Evolutionary conservation across 2,888 invertebrate genomes (phyloP), one percentile per base, ranked within the genome.

Genomic region (Trichogramma evanescens): DNA sequence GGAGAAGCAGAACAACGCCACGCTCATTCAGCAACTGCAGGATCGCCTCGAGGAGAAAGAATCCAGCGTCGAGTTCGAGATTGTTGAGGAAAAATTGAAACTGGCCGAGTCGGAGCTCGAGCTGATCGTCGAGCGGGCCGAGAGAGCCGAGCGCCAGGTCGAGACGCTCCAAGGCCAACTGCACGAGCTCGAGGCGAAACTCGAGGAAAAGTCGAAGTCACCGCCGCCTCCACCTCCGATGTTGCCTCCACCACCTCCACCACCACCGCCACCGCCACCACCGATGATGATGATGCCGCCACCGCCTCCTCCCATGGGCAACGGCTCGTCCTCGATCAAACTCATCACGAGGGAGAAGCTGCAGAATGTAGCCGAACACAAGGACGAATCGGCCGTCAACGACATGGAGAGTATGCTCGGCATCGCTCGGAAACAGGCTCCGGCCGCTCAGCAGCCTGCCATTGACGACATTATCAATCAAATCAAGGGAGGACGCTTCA

Each of bases 401-500:
- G 80, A 81, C 55, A 84, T 86, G 84, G 84, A 84, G 5, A 82
- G 81, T 53, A 78, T 85, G 77, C 71, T 86, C 50, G 83, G 84
- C 0, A 82, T 81, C 10, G 82, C 83, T 41, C 83, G 83, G 39
- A 82, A 80, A 54, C 80, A 82, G 0, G 78, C 82, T 0, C 81
- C 80, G 66, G 83, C 83, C 66, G 80, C 83, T 50, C 80, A 81
- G 65, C 83, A 82, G 69, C 83, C 83, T 60, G 88, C 86, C 1
- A 88, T 89, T 67, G 88, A 88, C 71, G 88, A 88, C 13, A 87
- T 89, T 66, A 88, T 89, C 9, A 88, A 87, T 73, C 87, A 88
- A 72, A 88, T 89, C 54, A 89, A 89, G 75, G 86, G 88, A 13
- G 89, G 89, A 44, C 84, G 86, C 68, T 89, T 89, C 76, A 87